Percentiles rank a stretch among this genome's conserved stretches.
Conservation (phyloP, 2,888 invertebrate genomes). For the Drosophila monieri region DNA sequence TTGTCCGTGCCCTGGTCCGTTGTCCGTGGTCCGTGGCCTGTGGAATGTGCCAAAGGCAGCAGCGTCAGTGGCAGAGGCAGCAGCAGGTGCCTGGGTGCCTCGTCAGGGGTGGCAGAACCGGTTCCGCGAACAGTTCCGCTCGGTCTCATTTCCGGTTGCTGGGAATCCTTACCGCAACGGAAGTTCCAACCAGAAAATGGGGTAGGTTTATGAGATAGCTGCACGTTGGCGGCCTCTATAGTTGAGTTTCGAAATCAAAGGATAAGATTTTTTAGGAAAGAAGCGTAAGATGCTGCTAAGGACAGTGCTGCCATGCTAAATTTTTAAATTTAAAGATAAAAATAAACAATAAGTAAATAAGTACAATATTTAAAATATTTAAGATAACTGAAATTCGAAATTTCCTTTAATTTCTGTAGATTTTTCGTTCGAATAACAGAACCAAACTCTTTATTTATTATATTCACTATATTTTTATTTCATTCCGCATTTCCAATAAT, state of each 20-base stretch:
- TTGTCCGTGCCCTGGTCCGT: constrained; percentile 4
- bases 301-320: no score
- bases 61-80: constrained; percentile 7
- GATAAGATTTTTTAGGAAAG: not conserved
- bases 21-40: constrained; percentile 20
- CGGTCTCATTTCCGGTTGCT: not conserved
- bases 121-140: constrained; percentile 2
- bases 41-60: constrained; percentile 28
- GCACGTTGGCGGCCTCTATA: not conserved
- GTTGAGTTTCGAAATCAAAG: not conserved
- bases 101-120: constrained; percentile 4
- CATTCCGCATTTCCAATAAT: not conserved
- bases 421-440: no score
- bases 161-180: not conserved
- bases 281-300: no score
- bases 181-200: not conserved
- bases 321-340: no score
- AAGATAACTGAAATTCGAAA: no score
- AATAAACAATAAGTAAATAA: no score
- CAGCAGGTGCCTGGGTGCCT: constrained; percentile 29
- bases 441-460: no score
- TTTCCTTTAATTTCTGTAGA: no score
- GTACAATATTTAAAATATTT: no score
- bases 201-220: not conserved
- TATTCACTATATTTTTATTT: not conserved